A percentile compares a stretch with the other conserved stretches of the same genome.
phyloP scores from a whole-genome alignment of 2,888 invertebrate species.

The Lissonota sp. region DNA sequence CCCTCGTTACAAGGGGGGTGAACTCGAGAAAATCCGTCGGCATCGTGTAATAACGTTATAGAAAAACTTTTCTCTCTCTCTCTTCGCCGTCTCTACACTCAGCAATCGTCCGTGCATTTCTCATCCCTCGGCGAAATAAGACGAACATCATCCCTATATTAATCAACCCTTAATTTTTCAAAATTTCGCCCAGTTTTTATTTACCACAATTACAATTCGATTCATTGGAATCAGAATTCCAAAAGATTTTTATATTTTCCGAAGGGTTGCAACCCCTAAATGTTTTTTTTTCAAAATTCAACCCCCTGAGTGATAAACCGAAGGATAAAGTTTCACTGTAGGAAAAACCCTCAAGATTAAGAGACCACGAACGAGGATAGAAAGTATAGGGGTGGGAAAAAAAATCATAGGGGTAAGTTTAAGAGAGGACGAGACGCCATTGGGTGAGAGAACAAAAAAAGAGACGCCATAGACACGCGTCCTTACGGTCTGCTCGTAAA shows the following conservation, averaged over 20 bases:
- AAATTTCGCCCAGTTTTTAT: no score
- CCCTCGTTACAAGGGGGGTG: conserved; percentile 4
- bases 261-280: no score
- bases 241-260: no score
- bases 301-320: no score
- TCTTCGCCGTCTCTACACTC: conserved; percentile 28
- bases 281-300: no score
- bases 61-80: conserved; percentile 39
- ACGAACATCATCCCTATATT: no score
- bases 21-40: conserved; percentile 53
- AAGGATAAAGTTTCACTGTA: no score
- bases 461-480: conserved; percentile 48
- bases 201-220: no score
- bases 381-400: conserved; percentile 10
- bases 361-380: background rate
- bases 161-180: no score
- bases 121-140: conserved; percentile 43
- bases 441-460: conserved; percentile 44
- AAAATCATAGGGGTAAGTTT: conserved; percentile 1
- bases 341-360: conserved; percentile 8
- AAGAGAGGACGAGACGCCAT: conserved; percentile 1
- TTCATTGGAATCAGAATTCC: no score
- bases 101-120: conserved; percentile 8
- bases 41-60: conserved; percentile 48
- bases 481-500: conserved; percentile 51